Base-by-base conservation (phyloP, 2,113 vertebrate species). In the Atrichornis clamosus region DNA sequence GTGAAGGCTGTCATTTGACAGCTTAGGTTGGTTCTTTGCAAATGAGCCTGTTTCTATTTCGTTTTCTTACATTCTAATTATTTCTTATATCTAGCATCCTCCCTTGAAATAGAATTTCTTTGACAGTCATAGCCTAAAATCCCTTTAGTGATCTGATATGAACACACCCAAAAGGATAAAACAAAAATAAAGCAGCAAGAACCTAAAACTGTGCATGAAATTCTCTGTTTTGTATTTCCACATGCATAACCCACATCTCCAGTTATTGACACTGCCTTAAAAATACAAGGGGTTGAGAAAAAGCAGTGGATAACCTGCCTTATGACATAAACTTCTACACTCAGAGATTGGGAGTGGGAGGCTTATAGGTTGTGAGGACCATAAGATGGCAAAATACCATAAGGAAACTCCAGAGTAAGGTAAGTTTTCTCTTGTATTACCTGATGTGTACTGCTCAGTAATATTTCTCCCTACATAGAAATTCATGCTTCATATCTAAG, bases 61-160 rank as follows among this genome's bases (percentile, higher is more conserved):
- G n/a, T 47, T 96, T 96, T 86, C 20, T 67, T 85, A 35, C 15
- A 79, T 89, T 35, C 44, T 87, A 75, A 21, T 90, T 93, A 58
- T 81, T 69, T 93, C 53, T 80, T 56, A 75, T 70, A 68, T 24
- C 16, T 74, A 84, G 32, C 60, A 84, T 58, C 44, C 19, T 79
- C 32, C 42, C 23, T 63, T 78, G 47, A 90, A 90, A 75, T 9
- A 70, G 42, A 82, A 77, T 78, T 67, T 91, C 11, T 84, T 24
- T 60, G 44, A 65, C 60, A 76, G 19, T 81, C 33, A 37, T 28
- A 84, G 39, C 9, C 19, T 78, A 50, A 70, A 90, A 72, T 78
- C 5, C 16, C 8, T 64, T 78, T 30, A 55, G n/a, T 79, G 58
- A 33, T 78, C 33, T 74, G 81, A 41, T 32, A 80, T 50, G 60